phyloP scores from a whole-genome alignment of 2,797 vertebrate species.

The Anguilla anguilla region DNA sequence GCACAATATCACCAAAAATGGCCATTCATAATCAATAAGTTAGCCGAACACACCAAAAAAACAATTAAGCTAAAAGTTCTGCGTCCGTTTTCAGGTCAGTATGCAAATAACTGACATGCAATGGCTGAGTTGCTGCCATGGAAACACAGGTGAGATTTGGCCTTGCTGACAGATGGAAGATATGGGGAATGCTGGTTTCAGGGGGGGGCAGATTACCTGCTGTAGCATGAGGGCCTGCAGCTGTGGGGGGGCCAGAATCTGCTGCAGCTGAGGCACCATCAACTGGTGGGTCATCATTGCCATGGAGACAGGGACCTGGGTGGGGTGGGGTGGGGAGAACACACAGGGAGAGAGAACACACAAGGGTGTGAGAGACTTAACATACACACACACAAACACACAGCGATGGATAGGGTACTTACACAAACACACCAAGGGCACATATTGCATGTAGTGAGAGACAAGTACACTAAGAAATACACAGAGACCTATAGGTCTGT shows the following conservation, averaged over 20 bases:
- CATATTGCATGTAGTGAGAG: background rate
- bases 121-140: background rate
- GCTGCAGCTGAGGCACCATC: conserved; percentile 81
- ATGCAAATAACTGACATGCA: background rate
- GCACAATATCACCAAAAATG: background rate
- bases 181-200: background rate
- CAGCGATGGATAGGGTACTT: background rate
- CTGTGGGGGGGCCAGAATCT: conserved; percentile 78
- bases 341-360: too few species aligned
- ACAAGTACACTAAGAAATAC: background rate
- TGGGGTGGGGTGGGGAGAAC: background rate
- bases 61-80: background rate
- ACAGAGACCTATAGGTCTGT: background rate
- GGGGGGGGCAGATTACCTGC: conserved; percentile 49
- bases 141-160: background rate
- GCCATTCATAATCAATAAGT: too few species aligned
- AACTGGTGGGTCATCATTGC: conserved; percentile 84
- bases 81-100: background rate
- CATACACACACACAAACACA: background rate
- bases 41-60: background rate
- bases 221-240: conserved; percentile 80
- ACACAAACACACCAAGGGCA: background rate
- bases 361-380: conserved; percentile 4
- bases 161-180: background rate
- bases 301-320: conserved; percentile 77